phyloP scores from a whole-genome alignment of 2,113 vertebrate species.

The Puffinus mauretanicus region DNA sequence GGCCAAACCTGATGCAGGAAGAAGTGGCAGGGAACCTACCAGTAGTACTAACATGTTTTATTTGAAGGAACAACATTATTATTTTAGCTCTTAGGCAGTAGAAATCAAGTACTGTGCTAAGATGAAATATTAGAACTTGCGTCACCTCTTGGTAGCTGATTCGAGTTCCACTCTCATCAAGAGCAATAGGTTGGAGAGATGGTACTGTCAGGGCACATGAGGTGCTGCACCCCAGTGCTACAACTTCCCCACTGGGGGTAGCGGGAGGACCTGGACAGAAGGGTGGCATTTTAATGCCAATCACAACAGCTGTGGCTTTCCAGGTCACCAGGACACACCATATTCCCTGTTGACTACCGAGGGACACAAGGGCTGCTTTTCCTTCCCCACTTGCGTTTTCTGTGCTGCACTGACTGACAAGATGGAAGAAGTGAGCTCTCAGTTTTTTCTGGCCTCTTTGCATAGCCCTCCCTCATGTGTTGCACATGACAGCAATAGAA shows the following conservation, averaged over 20 bases:
- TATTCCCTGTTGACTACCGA: background rate
- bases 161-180: background rate
- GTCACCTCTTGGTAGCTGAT: background rate
- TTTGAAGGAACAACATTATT: background rate
- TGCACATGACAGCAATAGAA: background rate
- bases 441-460: background rate
- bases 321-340: background rate
- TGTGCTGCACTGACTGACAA: background rate
- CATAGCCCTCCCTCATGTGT: background rate
- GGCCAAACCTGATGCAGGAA: background rate
- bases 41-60: background rate
- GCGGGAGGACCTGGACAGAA: background rate
- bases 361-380: background rate
- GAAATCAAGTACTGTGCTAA: background rate
- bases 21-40: background rate
- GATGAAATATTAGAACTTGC: background rate
- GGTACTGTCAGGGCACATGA: accelerated
- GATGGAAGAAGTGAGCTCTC: background rate
- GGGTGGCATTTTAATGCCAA: background rate
- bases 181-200: background rate
- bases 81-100: background rate
- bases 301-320: background rate
- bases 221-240: background rate
- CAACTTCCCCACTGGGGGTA: background rate
- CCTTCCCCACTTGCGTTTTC: background rate